Conservation (phyloP, 2,888 invertebrate genomes). For the Troilus luridus region DNA sequence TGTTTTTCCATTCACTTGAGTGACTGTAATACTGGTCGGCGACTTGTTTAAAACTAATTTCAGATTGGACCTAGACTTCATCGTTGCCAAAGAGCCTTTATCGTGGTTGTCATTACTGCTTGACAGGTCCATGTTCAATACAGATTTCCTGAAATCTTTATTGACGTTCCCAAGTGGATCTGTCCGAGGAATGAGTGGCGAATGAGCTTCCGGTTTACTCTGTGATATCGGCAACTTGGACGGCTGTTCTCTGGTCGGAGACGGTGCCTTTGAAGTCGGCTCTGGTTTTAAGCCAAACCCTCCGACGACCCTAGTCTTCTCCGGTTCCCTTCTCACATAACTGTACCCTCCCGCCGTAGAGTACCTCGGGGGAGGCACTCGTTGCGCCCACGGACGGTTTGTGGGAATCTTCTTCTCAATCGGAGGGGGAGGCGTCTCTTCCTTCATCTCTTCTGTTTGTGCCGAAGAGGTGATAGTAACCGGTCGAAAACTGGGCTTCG, state of each 20-base stretch:
- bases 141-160: slow-evolving; percentile 66
- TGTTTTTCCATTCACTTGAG: slow-evolving; percentile 61
- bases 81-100: neutral
- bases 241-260: slow-evolving; percentile 66
- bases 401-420: slow-evolving; percentile 56
- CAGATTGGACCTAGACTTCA: slow-evolving; percentile 50
- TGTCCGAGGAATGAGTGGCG: slow-evolving; percentile 72
- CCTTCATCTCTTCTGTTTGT: slow-evolving; percentile 68
- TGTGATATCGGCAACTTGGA: slow-evolving; percentile 58
- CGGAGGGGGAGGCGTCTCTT: slow-evolving; percentile 49
- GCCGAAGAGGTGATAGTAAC: slow-evolving; percentile 71
- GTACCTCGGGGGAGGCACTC: slow-evolving; percentile 23
- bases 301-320: slow-evolving; percentile 59
- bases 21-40: slow-evolving; percentile 45
- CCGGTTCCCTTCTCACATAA: slow-evolving; percentile 65
- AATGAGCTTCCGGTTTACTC: slow-evolving; percentile 66
- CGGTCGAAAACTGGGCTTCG: slow-evolving; percentile 63
- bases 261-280: slow-evolving; percentile 78
- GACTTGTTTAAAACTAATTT: slow-evolving; percentile 61
- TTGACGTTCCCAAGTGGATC: slow-evolving; percentile 67
- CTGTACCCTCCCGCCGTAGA: slow-evolving; percentile 67
- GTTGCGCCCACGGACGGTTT: slow-evolving; percentile 19
- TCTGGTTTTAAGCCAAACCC: slow-evolving; percentile 69
- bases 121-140: slow-evolving; percentile 64
- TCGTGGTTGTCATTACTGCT: slow-evolving; percentile 53